phyloP scores from a whole-genome alignment of 2,113 vertebrate species.

The Percopsis transmontana region DNA sequence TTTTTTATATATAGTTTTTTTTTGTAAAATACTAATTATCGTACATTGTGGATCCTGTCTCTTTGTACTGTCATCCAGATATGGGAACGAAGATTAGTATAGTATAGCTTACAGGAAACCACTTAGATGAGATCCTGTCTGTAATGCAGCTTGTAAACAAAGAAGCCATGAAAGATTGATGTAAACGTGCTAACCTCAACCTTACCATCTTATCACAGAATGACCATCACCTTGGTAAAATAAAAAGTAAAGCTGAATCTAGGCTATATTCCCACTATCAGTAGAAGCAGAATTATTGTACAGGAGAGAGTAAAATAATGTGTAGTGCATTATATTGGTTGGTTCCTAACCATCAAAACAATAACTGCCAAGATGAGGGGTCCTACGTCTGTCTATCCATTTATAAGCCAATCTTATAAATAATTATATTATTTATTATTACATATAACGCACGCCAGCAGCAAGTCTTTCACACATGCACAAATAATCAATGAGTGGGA shows the following conservation, averaged over 20 bases:
- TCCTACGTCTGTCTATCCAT: too few relatives aligned
- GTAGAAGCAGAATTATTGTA: neutral
- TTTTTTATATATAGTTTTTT: neutral
- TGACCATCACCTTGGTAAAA: constrained; percentile 7
- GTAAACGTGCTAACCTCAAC: constrained; percentile 63
- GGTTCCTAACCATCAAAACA: too few relatives aligned
- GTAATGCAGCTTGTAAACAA: constrained; percentile 65
- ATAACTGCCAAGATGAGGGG: too few relatives aligned
- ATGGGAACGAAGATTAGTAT: constrained; percentile 50
- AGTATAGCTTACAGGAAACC: constrained; percentile 65
- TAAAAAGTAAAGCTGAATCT: neutral
- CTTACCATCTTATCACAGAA: constrained; percentile 26
- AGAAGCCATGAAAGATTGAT: constrained; percentile 74
- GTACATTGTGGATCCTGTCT: neutral
- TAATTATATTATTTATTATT: too few relatives aligned
- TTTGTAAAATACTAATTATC: neutral
- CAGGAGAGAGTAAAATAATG: too few relatives aligned
- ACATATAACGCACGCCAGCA: too few relatives aligned
- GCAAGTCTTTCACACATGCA: too few relatives aligned
- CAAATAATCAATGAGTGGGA: too few relatives aligned
- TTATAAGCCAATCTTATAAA: too few relatives aligned
- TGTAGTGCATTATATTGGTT: neutral
- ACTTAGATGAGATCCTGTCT: constrained; percentile 60
- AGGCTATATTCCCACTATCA: neutral
- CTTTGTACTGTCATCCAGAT: constrained; percentile 27